Evolutionary conservation across 2,113 vertebrate genomes (phyloP), one percentile per base, ranked within the genome.

Genomic region (Rissa tridactyla): DNA sequence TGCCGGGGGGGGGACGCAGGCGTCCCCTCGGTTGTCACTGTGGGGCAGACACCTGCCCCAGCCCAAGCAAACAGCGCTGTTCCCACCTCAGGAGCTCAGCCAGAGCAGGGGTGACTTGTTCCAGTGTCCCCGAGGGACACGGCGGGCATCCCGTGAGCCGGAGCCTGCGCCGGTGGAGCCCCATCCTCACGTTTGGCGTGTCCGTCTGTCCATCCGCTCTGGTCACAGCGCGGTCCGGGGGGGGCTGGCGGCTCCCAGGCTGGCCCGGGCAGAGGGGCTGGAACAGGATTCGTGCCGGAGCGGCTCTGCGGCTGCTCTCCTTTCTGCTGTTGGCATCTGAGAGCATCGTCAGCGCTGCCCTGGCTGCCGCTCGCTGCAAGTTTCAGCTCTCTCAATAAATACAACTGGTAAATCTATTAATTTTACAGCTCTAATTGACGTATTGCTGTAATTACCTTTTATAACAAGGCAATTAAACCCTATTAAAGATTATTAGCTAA

Each of bases 401-500:
- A 79, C 66, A 79, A 95, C 82, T 85, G 87, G 82, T 77, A 88
- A 93, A 96, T 96, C 93, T 94, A 93, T 96, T 96, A 80, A 93
- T 92, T 96, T 96, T 94, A 85, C 93, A 90, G 82, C 93, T 95
- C 90, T 96, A 96, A 96, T 96, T 96, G 96, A 96, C 90, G 71
- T 86, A 96, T 88, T 69, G 82, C 96, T 55, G 82, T 95, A 96
- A 96, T 96, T 96, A 96, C 85, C 86, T 94, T 95, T 94, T 90
- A 90, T 94, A 96, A 96, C 96, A 90, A 96, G 96, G 96, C 93
- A 95, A 96, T 97, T 96, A 97, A 88, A 61, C 70, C 82, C 87
- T 47, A 93, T 96, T 97, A 96, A 86, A 90, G 93, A 95, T 88
- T 92, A 93, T 97, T 95, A 95, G 95, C 94, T 96, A 90, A 97